These are phyloP conservation scores for Oplegnathus fasciatus DNA, from an alignment of 2,113 vertebrate genomes.

Conservation along the genomic window DNA sequence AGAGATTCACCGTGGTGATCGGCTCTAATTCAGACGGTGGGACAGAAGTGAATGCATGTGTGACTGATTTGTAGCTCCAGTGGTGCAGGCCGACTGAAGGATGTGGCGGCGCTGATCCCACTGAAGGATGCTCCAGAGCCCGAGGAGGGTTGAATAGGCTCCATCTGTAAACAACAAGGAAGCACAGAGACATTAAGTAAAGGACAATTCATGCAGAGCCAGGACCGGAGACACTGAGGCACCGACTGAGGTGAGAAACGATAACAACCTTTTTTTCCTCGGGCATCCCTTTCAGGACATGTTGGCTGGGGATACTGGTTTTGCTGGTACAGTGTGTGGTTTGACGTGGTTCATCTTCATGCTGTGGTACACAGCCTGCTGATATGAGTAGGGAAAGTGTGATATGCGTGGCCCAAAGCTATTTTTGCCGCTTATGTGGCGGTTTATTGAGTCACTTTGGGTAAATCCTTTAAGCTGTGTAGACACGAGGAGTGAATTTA, in stretches of 20 bases:
- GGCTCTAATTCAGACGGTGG: constrained; percentile 13
- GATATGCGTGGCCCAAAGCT: constrained; percentile 36
- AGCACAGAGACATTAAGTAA: constrained; percentile 3
- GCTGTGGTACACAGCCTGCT: constrained; percentile 15
- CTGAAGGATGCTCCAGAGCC: constrained; percentile 62
- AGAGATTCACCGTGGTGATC: neutral
- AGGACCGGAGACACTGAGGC: neutral
- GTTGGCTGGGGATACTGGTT: constrained; percentile 37
- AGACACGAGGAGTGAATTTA: neutral
- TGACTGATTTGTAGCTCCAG: constrained; percentile 19
- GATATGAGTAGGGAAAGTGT: constrained; percentile 20
- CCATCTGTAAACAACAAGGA: constrained; percentile 54
- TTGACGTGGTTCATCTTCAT: constrained; percentile 45
- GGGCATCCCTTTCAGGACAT: constrained; percentile 8
- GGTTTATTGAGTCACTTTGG: neutral
- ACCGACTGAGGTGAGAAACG: constrained; percentile 46
- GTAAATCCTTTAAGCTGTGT: neutral
- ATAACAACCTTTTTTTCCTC: neutral
- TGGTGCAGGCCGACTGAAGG: constrained; percentile 64
- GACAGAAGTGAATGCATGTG: neutral
- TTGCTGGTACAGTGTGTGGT: constrained; percentile 43
- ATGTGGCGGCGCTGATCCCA: constrained; percentile 54
- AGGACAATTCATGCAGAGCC: neutral
- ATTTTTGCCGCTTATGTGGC: constrained; percentile 1
- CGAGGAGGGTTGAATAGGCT: constrained; percentile 19